Evolutionary conservation across 2,888 invertebrate genomes (phyloP).

Genomic region (Caenorhabditis imperialis): DNA sequence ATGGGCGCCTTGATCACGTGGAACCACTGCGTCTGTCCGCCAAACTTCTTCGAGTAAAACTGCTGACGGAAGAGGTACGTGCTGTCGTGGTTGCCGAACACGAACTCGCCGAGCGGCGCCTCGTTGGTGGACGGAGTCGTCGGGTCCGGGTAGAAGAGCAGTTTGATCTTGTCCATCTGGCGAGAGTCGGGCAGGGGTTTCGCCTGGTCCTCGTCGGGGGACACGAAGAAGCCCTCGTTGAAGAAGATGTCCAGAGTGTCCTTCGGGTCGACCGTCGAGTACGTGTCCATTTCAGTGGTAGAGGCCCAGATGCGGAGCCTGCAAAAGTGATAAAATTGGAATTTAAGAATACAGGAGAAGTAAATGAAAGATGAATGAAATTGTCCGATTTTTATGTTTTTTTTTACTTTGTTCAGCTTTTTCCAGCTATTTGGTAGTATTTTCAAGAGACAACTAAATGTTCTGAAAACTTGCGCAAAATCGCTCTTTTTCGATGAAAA

Average conservation of each 20-base stretch:
- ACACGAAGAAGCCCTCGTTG: constrained; percentile 19
- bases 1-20: constrained; percentile 20
- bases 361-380: background rate
- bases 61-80: constrained; percentile 20
- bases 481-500: background rate
- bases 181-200: constrained; percentile 14
- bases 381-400: too few relatives aligned
- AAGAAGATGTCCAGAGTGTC: constrained; percentile 28
- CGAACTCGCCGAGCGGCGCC: constrained; percentile 13
- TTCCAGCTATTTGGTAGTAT: too few relatives aligned
- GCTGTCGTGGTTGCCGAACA: constrained; percentile 7
- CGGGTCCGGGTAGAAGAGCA: constrained; percentile 6
- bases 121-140: background rate
- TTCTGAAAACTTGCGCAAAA: too few relatives aligned
- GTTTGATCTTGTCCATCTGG: constrained; percentile 14
- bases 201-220: constrained; percentile 18
- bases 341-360: background rate
- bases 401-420: too few relatives aligned
- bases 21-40: background rate
- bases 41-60: constrained; percentile 16
- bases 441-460: too few relatives aligned
- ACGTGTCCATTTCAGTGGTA: background rate
- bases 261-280: background rate
- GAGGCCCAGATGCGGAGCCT: constrained; percentile 36
- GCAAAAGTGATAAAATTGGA: background rate